Evolutionary conservation across 2,888 invertebrate species (phyloP).

Genomic region (Tinea trinotella): DNA sequence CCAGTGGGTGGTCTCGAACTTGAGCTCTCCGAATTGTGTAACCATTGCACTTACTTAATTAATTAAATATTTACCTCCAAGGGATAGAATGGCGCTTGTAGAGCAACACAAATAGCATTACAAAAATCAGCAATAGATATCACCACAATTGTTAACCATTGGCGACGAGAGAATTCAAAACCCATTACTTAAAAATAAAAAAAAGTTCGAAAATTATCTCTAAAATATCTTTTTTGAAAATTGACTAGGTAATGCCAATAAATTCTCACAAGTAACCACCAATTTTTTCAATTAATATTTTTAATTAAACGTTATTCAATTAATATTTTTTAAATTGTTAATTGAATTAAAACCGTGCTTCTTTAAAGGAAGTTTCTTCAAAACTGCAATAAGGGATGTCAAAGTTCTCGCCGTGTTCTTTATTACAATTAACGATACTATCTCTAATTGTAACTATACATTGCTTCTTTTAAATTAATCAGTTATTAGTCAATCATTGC

Average conservation of each 20-base stretch:
- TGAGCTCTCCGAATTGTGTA: too few relatives aligned
- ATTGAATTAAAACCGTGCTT: background rate
- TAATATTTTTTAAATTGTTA: too few relatives aligned
- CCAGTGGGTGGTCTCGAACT: too few relatives aligned
- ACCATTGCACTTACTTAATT: too few relatives aligned
- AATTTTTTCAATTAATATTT: too few relatives aligned
- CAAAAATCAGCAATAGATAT: slow-evolving; percentile 88
- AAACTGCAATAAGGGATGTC: slow-evolving; percentile 12
- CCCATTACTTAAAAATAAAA: slow-evolving; percentile 49
- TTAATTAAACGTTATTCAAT: too few relatives aligned
- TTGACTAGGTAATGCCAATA: too few relatives aligned
- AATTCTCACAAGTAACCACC: too few relatives aligned
- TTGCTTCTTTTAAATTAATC: background rate
- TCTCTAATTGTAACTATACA: background rate
- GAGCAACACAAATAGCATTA: slow-evolving; percentile 86
- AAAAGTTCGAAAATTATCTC: background rate
- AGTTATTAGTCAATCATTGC: too few relatives aligned
- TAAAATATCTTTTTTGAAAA: too few relatives aligned
- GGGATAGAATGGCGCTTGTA: slow-evolving; percentile 90
- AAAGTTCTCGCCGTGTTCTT: slow-evolving; percentile 1
- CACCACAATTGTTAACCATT: slow-evolving; percentile 83
- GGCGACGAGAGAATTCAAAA: slow-evolving; percentile 78
- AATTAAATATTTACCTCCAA: slow-evolving; percentile 81
- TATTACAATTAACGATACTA: background rate
- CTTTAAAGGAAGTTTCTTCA: background rate